These are phyloP conservation scores for Gallinago nigripennis DNA, from an alignment of 2,797 vertebrate species.

Conservation along the genomic window DNA sequence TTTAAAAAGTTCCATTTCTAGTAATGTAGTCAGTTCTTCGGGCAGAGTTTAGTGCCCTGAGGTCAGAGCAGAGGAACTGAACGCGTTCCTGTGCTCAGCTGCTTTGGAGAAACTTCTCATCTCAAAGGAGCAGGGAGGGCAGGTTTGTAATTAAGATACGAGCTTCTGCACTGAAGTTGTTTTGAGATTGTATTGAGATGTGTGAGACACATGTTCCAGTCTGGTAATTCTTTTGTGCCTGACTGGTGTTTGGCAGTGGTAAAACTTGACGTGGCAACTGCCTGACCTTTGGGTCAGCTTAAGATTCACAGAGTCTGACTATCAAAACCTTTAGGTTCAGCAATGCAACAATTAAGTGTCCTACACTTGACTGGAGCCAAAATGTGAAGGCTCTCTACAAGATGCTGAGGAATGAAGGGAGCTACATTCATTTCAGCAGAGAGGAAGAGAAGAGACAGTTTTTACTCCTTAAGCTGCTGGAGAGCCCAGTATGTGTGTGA, in stretches of 20 bases:
- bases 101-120: not conserved
- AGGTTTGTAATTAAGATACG: not conserved
- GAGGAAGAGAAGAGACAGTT: not conserved
- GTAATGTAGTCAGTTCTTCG: not conserved
- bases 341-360: not conserved
- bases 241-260: not conserved
- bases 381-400: not conserved
- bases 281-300: not conserved
- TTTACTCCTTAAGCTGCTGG: not conserved
- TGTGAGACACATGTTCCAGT: not conserved
- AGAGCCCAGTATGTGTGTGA: not conserved
- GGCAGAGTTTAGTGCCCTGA: not conserved
- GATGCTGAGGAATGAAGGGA: not conserved
- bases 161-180: not conserved
- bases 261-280: not conserved
- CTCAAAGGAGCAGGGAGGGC: not conserved
- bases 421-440: not conserved
- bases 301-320: not conserved
- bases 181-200: not conserved
- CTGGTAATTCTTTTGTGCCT: not conserved
- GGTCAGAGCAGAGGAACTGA: not conserved
- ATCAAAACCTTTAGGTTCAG: not conserved
- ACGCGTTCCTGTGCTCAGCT: not conserved
- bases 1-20: not conserved
- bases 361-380: not conserved